phyloP scores from a whole-genome alignment of 2,113 vertebrate genomes.

The Pluvianellus socialis region DNA sequence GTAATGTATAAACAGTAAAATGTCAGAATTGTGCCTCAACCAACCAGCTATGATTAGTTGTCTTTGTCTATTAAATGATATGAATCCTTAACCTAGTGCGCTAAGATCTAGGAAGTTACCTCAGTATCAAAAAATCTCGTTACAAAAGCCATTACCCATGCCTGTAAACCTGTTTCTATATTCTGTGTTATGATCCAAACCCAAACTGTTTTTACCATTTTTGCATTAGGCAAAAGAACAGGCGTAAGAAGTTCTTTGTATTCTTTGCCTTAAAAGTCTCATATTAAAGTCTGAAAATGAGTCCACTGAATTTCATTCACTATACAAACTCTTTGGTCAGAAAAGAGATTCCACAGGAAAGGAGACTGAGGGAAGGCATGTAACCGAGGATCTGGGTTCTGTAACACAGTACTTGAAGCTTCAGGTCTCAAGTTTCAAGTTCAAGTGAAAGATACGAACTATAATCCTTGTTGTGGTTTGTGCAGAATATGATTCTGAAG shows the following conservation, averaged over 20 bases:
- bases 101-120: neutral
- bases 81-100: neutral
- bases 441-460: neutral
- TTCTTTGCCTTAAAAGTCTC: no score
- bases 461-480: neutral
- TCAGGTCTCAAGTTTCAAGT: neutral
- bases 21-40: constrained; percentile 4
- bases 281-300: neutral
- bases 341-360: neutral
- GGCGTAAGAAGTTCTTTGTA: neutral
- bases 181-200: neutral
- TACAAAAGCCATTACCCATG: neutral
- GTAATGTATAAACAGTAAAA: constrained; percentile 39
- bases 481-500: neutral
- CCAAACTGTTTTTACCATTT: neutral
- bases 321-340: neutral
- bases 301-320: neutral
- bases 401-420: neutral
- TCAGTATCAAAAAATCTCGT: neutral
- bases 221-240: neutral
- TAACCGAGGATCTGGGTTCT: neutral
- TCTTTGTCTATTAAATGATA: neutral
- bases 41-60: neutral
- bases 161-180: neutral
- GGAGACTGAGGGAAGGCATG: neutral